These are phyloP conservation scores for Melanostigma gelatinosum DNA, from an alignment of 2,113 vertebrate genomes.

Conservation along the genomic window DNA sequence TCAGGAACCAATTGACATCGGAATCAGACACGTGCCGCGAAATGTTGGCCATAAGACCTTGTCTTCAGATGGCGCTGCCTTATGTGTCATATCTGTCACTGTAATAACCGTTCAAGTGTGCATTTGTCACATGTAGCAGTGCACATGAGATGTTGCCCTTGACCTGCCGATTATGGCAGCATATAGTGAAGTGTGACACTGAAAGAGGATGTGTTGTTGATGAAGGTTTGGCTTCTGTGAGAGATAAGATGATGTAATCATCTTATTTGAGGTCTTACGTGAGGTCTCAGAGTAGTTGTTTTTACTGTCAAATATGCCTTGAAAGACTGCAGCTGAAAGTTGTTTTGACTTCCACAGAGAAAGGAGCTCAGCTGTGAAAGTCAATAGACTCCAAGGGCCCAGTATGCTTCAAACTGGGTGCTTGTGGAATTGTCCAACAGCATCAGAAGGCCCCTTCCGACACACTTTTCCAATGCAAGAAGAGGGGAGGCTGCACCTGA, in stretches of 20 bases:
- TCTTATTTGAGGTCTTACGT: too few species aligned
- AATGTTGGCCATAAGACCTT: constrained; percentile 12
- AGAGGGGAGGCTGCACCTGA: not conserved
- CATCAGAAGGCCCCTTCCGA: not conserved
- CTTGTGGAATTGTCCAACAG: not conserved
- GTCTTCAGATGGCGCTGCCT: constrained; percentile 14
- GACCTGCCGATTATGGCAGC: not conserved
- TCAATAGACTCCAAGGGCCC: not conserved
- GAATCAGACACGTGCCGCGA: constrained; percentile 32
- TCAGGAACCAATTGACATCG: constrained; percentile 27
- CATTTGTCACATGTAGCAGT: not conserved
- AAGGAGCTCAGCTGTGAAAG: not conserved
- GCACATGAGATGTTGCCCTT: not conserved
- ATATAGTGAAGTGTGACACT: not conserved
- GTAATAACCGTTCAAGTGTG: constrained; percentile 21
- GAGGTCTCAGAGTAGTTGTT: not conserved
- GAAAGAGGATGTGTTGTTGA: not conserved
- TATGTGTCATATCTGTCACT: constrained; percentile 29
- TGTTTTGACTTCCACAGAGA: not conserved
- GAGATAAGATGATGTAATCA: not conserved
- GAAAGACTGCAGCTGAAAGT: not conserved
- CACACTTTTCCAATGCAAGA: not conserved
- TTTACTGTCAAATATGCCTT: not conserved
- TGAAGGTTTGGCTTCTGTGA: not conserved
- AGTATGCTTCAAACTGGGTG: not conserved